phyloP scores from a whole-genome alignment of 2,113 vertebrate genomes.

The Xiphias gladius region DNA sequence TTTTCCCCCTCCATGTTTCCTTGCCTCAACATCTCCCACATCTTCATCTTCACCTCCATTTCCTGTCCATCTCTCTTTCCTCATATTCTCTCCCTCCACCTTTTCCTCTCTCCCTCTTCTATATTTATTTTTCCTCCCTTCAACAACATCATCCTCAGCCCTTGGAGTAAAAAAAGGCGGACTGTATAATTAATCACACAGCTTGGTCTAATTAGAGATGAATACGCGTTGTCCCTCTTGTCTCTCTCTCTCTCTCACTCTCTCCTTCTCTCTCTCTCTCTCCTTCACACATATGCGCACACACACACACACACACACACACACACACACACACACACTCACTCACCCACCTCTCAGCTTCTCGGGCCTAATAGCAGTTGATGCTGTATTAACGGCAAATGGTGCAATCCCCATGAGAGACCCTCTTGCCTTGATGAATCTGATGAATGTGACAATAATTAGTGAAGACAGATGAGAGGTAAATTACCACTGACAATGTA shows the following conservation, averaged over 20 bases:
- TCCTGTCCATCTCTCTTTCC: slow-evolving; percentile 65
- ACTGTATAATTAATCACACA: slow-evolving; percentile 99
- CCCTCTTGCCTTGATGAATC: slow-evolving; percentile 99
- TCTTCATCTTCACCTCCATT: slow-evolving; percentile 82
- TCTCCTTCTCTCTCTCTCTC: no score
- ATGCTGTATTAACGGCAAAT: slow-evolving; percentile 99
- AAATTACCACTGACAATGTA: slow-evolving; percentile 99
- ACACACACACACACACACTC: slow-evolving; percentile 29
- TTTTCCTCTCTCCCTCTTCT: slow-evolving; percentile 75
- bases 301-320: slow-evolving; percentile 80
- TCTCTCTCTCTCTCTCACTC: no score
- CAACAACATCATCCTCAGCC: slow-evolving; percentile 67
- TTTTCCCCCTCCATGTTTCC: neutral
- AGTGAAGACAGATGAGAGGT: slow-evolving; percentile 99
- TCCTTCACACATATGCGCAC: no score
- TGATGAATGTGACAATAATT: slow-evolving; percentile 99
- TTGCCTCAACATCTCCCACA: slow-evolving; percentile 63
- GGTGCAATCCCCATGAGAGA: slow-evolving; percentile 98
- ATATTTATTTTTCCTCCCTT: slow-evolving; percentile 86
- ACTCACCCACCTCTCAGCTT: slow-evolving; percentile 51
- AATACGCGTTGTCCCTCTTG: slow-evolving; percentile 98
- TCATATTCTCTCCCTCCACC: slow-evolving; percentile 69
- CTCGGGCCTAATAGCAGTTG: slow-evolving; percentile 94
- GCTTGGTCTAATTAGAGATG: slow-evolving; percentile 99
- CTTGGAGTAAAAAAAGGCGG: slow-evolving; percentile 91